These are phyloP conservation scores for Pogonophryne albipinna DNA, from an alignment of 2,797 vertebrate species.

Conservation along the genomic window DNA sequence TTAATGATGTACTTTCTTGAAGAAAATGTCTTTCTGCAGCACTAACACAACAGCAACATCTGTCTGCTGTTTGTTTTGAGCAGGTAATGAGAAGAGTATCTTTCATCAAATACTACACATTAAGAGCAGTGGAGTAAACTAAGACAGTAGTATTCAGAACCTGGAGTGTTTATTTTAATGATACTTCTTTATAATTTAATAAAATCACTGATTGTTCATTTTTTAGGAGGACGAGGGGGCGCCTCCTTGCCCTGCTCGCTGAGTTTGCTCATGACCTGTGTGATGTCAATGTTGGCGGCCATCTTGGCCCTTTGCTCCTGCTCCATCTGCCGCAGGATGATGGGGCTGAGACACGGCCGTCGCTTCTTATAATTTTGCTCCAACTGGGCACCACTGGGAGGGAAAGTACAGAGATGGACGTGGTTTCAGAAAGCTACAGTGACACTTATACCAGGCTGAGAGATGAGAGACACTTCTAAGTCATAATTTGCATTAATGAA, in stretches of 20 bases:
- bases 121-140: not conserved
- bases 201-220: slow-evolving; percentile 28
- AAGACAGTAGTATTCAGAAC: not conserved
- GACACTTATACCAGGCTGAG: slow-evolving; percentile 2
- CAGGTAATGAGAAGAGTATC: not conserved
- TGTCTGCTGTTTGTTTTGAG: not conserved
- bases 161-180: not conserved
- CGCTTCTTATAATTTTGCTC: slow-evolving; percentile 89
- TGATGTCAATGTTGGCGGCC: slow-evolving; percentile 94
- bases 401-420: slow-evolving; percentile 5
- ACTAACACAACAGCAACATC: not conserved
- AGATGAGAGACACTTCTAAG: slow-evolving; percentile 3
- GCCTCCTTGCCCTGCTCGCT: slow-evolving; percentile 83
- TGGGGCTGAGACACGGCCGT: slow-evolving; percentile 93
- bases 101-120: not conserved
- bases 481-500: slow-evolving; percentile 1
- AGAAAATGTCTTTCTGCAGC: not conserved
- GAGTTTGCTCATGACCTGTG: slow-evolving; percentile 99
- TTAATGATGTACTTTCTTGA: not conserved
- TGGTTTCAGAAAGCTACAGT: slow-evolving; percentile 4
- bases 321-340: slow-evolving; percentile 92
- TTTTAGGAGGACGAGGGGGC: slow-evolving; percentile 39
- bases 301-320: slow-evolving; percentile 91
- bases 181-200: not conserved
- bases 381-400: slow-evolving; percentile 83